Evolutionary conservation across 2,113 vertebrate species (phyloP).

Genomic region (Sardina pilchardus): DNA sequence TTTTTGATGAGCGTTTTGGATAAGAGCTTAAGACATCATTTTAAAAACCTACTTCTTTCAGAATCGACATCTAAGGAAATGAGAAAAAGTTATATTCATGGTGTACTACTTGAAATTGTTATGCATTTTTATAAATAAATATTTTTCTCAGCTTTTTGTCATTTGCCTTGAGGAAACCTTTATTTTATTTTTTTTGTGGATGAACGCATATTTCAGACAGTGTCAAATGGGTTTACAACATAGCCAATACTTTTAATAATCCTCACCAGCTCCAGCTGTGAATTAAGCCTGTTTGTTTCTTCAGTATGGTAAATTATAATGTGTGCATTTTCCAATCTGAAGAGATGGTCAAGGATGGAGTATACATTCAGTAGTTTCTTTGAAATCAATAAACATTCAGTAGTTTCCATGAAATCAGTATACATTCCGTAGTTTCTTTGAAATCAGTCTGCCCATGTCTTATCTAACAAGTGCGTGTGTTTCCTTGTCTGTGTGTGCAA

Average conservation of each 20-base stretch:
- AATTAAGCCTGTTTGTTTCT: too few relatives aligned
- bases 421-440: neutral
- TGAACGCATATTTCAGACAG: neutral
- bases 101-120: conserved; percentile 13
- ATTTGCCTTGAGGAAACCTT: neutral
- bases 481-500: neutral
- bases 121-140: conserved; percentile 16
- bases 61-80: neutral
- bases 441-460: neutral
- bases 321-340: neutral
- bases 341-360: neutral
- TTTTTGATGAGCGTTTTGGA: neutral
- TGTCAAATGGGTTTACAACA: neutral
- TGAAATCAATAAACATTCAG: neutral
- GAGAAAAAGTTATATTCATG: neutral
- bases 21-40: neutral
- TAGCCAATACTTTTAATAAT: neutral
- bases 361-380: neutral
- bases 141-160: conserved; percentile 17
- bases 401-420: neutral
- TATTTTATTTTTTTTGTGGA: neutral
- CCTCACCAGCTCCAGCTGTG: neutral
- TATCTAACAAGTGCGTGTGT: neutral
- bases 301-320: neutral
- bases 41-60: neutral